These are phyloP conservation scores for Anisognathus igniventris DNA, from an alignment of 2,797 vertebrate genomes.

Conservation along the genomic window DNA sequence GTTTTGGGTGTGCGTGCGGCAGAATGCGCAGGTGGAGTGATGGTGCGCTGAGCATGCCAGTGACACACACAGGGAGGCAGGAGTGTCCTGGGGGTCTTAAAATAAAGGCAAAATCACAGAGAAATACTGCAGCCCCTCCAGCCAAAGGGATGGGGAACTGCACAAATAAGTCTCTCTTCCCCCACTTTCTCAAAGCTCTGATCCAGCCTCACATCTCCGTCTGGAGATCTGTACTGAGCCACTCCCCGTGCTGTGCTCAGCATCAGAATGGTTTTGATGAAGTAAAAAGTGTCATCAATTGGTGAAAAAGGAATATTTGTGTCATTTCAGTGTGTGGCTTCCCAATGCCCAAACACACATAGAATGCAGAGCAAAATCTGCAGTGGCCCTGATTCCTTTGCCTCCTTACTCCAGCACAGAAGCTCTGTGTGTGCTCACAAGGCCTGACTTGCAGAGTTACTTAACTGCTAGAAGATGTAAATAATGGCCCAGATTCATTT, in stretches of 20 bases:
- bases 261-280: not conserved
- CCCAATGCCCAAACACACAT: not conserved
- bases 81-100: not conserved
- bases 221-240: not conserved
- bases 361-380: not conserved
- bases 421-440: not conserved
- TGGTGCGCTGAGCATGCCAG: accelerated
- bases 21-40: not conserved
- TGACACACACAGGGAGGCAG: not conserved
- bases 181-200: not conserved
- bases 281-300: not conserved
- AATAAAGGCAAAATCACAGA: not conserved
- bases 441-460: not conserved
- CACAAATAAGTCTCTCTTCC: not conserved
- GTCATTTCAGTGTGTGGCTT: not conserved
- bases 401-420: not conserved
- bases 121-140: not conserved
- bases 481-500: not conserved
- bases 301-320: not conserved
- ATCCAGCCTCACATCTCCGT: accelerated
- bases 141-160: not conserved
- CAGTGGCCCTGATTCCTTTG: not conserved
- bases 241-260: not conserved
- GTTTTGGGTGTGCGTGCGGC: not conserved
- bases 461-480: not conserved